Conservation (phyloP, 2,113 vertebrate genomes). For the Protobothrops mucrosquamatus region DNA sequence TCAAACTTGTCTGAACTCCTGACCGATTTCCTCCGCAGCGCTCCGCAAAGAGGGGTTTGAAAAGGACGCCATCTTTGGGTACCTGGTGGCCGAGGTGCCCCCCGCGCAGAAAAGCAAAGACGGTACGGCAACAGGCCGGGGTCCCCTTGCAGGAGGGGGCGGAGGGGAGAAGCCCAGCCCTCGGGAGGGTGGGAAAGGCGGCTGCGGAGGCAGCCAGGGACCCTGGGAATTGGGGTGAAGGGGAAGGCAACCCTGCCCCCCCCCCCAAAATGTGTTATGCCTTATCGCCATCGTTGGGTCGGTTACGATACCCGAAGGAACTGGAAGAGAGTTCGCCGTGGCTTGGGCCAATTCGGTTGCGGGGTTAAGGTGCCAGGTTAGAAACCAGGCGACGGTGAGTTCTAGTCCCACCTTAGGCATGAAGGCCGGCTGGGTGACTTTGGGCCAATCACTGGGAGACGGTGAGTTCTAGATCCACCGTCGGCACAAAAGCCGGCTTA, state of each 20-base stretch:
- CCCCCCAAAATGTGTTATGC: too few relatives aligned
- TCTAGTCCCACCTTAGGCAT: too few relatives aligned
- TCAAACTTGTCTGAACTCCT: neutral
- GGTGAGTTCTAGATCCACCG: accelerated
- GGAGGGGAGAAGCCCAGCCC: neutral
- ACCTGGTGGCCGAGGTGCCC: slow-evolving; percentile 7
- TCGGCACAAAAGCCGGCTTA: accelerated
- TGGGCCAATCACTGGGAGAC: too few relatives aligned
- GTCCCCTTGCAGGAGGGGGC: neutral
- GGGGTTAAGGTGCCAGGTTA: too few relatives aligned
- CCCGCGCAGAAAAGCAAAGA: neutral
- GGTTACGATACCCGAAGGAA: neutral
- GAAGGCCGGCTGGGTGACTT: too few relatives aligned
- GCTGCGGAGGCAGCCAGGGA: neutral
- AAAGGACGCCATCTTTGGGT: neutral
- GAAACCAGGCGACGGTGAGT: too few relatives aligned
- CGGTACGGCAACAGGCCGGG: neutral
- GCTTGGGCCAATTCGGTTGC: too few relatives aligned
- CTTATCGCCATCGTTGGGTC: neutral
- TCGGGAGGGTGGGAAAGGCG: neutral
- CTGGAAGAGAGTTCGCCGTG: neutral
- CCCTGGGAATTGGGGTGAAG: neutral
- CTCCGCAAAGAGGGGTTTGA: neutral
- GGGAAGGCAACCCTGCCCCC: accelerated
- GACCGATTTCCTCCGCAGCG: neutral